Evolutionary conservation across 2,888 invertebrate species (phyloP).

Genomic region (Diaprepes abbreviatus): DNA sequence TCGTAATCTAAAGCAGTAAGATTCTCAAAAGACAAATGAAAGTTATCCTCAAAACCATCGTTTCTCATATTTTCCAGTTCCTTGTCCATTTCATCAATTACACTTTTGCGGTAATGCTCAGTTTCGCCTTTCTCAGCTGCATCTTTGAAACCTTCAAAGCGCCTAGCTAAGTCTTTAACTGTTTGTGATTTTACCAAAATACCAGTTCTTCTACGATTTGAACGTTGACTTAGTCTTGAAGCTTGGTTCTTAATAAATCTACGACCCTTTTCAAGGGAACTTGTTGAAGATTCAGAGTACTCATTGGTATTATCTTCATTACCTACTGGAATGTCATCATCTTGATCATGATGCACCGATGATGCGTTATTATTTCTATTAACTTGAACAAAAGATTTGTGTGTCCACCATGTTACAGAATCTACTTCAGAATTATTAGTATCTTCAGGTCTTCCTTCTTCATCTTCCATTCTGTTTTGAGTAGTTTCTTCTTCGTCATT

Average conservation of each 20-base stretch:
- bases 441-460: background rate
- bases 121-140: conserved; percentile 52
- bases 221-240: conserved; percentile 10
- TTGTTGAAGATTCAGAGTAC: background rate
- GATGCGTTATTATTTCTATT: background rate
- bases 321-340: background rate
- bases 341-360: too few species aligned
- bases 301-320: background rate
- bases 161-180: conserved; percentile 31
- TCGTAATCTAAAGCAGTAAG: conserved; percentile 12
- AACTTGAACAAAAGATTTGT: conserved; percentile 35
- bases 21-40: conserved; percentile 34
- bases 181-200: conserved; percentile 19
- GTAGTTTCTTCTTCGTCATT: background rate
- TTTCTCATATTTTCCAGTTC: conserved; percentile 53
- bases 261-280: background rate
- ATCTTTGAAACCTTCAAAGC: conserved; percentile 51
- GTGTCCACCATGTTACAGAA: conserved; percentile 29
- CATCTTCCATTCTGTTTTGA: background rate
- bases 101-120: conserved; percentile 51
- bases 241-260: conserved; percentile 32
- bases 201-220: conserved; percentile 30
- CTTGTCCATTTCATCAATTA: conserved; percentile 52
- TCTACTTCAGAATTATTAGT: conserved; percentile 1
- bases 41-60: conserved; percentile 53